phyloP scores from a whole-genome alignment of 2,797 vertebrate genomes.

The Coregonus suidteri region DNA sequence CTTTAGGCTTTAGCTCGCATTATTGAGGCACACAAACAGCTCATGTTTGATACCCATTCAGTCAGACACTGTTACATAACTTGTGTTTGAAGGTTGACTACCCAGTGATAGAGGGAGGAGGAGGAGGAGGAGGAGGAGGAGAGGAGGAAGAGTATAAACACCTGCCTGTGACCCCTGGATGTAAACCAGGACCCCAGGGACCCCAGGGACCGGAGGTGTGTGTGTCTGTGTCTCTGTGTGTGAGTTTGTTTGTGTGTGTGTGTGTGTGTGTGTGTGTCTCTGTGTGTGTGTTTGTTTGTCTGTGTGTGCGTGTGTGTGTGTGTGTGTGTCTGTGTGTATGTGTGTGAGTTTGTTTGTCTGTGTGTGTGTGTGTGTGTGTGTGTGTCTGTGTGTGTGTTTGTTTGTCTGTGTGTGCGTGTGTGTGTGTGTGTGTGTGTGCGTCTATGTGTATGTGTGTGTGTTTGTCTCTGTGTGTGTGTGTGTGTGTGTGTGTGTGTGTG shows the following conservation, averaged over 20 bases:
- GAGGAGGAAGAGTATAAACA: conserved; percentile 34
- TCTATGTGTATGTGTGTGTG: too few species aligned
- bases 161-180: conserved; percentile 46
- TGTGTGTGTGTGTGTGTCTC: too few species aligned
- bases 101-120: conserved; percentile 34
- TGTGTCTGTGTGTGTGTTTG: too few species aligned
- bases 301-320: too few species aligned
- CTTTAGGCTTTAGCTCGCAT: neutral
- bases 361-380: conserved; percentile 25
- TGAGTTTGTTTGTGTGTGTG: too few species aligned
- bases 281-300: too few species aligned
- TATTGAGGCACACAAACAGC: neutral
- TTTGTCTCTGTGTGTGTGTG: too few species aligned
- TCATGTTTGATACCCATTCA: neutral
- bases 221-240: too few species aligned
- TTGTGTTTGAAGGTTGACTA: conserved; percentile 40
- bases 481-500: too few species aligned
- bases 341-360: neutral
- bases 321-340: neutral
- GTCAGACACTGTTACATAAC: neutral
- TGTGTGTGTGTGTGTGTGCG: too few species aligned
- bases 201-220: conserved; percentile 82
- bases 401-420: too few species aligned
- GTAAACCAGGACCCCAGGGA: conserved; percentile 68
- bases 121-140: neutral